Base-by-base conservation (phyloP, 2,888 invertebrate species). In the Odontocerum albicorne region DNA sequence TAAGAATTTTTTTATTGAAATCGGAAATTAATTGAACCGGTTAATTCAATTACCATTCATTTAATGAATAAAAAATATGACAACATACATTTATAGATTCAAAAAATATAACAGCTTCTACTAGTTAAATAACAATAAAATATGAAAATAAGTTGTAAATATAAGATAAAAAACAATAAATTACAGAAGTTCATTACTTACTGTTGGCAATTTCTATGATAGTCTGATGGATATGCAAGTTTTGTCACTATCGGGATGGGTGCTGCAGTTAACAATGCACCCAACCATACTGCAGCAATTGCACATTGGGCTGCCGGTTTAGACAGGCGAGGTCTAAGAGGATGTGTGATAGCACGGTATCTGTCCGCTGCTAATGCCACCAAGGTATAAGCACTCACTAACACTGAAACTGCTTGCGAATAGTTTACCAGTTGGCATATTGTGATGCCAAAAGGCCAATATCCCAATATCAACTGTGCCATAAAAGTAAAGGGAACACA, bases 401-500 rank as follows among this genome's bases (percentile, higher is more conserved):
- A 75, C 35, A 84, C 86, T 16, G 84, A 84, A 15, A 84, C 79
- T 8, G 82, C 84, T 70, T 87, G 87, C 1, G 83, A 80, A 67
- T 85, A 89, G 68, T 83, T 84, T 54, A 90, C 87, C 19, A 85
- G 71, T 19, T 85, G 82, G 66, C 90, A 91, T 65, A 90, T 74
- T 33, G 82, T 72, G n/a, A 74, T 69, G 3, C 89, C 89, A 67
- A 91, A 91, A 0, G 89, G 88, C 90, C 90, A 92, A 66, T 87
- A 84, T 67, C 82, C 83, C 36, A 87, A 74, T 50, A 90, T 72
- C 20, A 87, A 72, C 44, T 83, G 82, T 27, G 88, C 80, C n/a
- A 89, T 79, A 64, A 88, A 88, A 7, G 88, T 86, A 65, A 90
- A 90, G 1, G 90, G 90, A 55, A 91, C 85, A 70, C 91, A 91